Base-by-base conservation (phyloP, 1,140 invertebrate species). In the Leucophenga varia region DNA sequence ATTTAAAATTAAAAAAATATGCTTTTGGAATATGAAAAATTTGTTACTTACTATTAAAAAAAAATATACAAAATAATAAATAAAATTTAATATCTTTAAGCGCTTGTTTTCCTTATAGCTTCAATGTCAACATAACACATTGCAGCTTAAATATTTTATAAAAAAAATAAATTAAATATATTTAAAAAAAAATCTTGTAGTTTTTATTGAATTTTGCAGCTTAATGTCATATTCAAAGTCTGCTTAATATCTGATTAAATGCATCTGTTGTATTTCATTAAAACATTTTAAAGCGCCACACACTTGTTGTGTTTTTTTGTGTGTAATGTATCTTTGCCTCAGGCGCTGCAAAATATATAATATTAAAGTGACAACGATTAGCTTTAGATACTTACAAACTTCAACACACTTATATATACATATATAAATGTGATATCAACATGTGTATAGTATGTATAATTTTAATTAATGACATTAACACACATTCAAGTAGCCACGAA, bases 381-480 rank as follows among this genome's bases (percentile, higher is more conserved):
- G 22, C n/a, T 43, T 6, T 19, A 10, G 10, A 10, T 43, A 46
- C 41, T 20, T 3, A 31, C 34, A 20, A 20, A 37, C 50, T 43
- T 41, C 47, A 28, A 12, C 25, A 6, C 25, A 7, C 6, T 6
- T 28, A 6, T 28, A 28, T 28, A 48, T 43, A 31, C 39, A 34
- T n/a, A n/a, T n/a, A n/a, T n/a, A n/a, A n/a, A n/a, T n/a, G n/a
- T n/a, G n/a, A n/a, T n/a, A n/a, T n/a, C n/a, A n/a, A n/a, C n/a
- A n/a, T n/a, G n/a, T n/a, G n/a, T n/a, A n/a, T n/a, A n/a, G n/a
- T n/a, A n/a, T n/a, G n/a, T n/a, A n/a, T n/a, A n/a, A n/a, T n/a
- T n/a, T 43, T 65, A 55, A 67, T 65, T 63, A 65, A 65, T 67
- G 55, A 31, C 32, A 56, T 61, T 59, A 44, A 52, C 49, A 61